phyloP scores from a whole-genome alignment of 92 coral and sea anemone genomes.

The Heliopora coerulea region DNA sequence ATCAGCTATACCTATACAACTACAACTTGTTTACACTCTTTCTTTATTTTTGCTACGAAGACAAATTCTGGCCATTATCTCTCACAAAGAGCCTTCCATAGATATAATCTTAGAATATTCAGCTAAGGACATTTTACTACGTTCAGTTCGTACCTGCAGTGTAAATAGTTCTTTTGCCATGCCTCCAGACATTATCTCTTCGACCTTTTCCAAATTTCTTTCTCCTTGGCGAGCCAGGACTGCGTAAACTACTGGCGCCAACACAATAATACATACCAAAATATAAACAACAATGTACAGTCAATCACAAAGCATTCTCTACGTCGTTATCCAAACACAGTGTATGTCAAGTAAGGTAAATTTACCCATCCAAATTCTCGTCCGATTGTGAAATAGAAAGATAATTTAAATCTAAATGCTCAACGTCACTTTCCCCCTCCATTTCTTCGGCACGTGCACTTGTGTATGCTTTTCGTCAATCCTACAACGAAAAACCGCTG shows the following conservation, averaged over 20 bases:
- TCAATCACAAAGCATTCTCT: neutral
- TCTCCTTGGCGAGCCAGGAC: slow-evolving; percentile 21
- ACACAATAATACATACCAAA: too few species aligned
- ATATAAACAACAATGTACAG: too few species aligned
- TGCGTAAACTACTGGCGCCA: neutral
- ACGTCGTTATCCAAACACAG: neutral
- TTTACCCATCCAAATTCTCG: slow-evolving; percentile 26
- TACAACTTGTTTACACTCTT: too few species aligned
- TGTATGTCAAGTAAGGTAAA: neutral
- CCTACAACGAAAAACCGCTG: too few species aligned
- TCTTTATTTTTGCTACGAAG: too few species aligned
- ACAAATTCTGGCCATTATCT: neutral
- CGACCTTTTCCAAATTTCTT: slow-evolving; percentile 19
- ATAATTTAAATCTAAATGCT: slow-evolving; percentile 12
- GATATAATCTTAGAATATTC: neutral
- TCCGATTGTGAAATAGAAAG: slow-evolving; percentile 21
- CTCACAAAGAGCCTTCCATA: neutral
- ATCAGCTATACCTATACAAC: too few species aligned
- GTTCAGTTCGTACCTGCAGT: slow-evolving; percentile 73
- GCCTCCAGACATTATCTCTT: slow-evolving; percentile 33
- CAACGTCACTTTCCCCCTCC: slow-evolving; percentile 12
- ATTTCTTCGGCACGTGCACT: slow-evolving; percentile 18
- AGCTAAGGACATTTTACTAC: neutral
- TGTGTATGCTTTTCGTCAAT: too few species aligned
- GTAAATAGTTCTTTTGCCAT: slow-evolving; percentile 71